A percentile compares a stretch with the other conserved stretches of the same genome.
Conservation (phyloP, 30 jellyfish, hydroid and myxozoan species). For the Rhopilema esculentum region DNA sequence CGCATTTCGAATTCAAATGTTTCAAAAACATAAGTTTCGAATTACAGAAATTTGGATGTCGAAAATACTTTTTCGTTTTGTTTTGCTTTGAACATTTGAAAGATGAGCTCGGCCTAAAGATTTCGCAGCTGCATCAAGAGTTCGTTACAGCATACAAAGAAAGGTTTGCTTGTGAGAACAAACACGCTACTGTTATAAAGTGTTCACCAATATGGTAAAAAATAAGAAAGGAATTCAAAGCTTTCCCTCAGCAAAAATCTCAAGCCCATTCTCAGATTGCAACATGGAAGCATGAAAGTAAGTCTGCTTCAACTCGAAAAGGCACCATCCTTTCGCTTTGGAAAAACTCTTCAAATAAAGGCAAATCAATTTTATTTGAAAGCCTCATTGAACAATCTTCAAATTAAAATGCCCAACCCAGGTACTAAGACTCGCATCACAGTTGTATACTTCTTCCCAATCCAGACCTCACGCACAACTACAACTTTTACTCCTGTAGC, state of each 20-base stretch:
- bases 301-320: constrained; percentile 39
- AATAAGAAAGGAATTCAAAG: constrained; percentile 27
- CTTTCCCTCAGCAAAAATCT: constrained; percentile 34
- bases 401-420: constrained; percentile 34
- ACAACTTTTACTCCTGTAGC: constrained; percentile 38
- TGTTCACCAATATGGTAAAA: constrained; percentile 31
- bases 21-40: constrained; percentile 15
- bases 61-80: constrained; percentile 14
- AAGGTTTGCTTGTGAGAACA: constrained; percentile 43
- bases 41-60: neutral
- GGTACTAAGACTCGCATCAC: constrained; percentile 17
- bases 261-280: constrained; percentile 41
- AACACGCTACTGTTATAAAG: constrained; percentile 47
- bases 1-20: constrained; percentile 23
- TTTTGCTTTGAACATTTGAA: constrained; percentile 38
- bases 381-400: constrained; percentile 15
- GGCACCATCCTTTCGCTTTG: constrained; percentile 32
- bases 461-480: constrained; percentile 29
- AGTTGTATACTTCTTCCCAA: constrained; percentile 22
- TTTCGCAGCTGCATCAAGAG: constrained; percentile 57
- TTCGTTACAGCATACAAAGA: constrained; percentile 36
- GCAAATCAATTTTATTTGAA: constrained; percentile 25
- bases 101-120: constrained; percentile 37
- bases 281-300: constrained; percentile 34
- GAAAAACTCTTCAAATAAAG: constrained; percentile 37